These are phyloP conservation scores for Cotesia chilonis DNA, from an alignment of 1,140 invertebrate species.

Conservation along the genomic window DNA sequence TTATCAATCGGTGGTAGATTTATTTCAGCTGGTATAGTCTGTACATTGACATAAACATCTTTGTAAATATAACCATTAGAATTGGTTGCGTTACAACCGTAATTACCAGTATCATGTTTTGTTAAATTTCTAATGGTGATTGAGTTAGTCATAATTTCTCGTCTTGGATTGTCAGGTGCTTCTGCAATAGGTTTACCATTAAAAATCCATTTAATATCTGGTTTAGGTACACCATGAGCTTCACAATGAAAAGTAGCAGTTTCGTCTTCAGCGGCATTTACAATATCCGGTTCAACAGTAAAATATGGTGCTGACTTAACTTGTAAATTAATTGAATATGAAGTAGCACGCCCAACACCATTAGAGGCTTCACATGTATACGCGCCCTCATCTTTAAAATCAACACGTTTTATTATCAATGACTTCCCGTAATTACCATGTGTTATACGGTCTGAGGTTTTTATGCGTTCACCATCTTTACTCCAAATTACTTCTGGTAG, in stretches of 20 bases:
- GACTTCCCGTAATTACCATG: slow-evolving; percentile 93
- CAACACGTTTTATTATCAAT: slow-evolving; percentile 83
- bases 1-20: slow-evolving; percentile 81
- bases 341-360: slow-evolving; percentile 83
- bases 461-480: slow-evolving; percentile 77
- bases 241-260: slow-evolving; percentile 86
- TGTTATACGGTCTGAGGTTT: slow-evolving; percentile 77
- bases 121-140: slow-evolving; percentile 85
- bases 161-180: slow-evolving; percentile 77
- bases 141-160: slow-evolving; percentile 74
- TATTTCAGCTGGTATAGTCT: slow-evolving; percentile 91
- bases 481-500: slow-evolving; percentile 85
- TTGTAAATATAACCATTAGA: slow-evolving; percentile 97
- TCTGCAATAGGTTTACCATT: slow-evolving; percentile 90
- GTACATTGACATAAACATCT: slow-evolving; percentile 97
- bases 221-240: slow-evolving; percentile 87
- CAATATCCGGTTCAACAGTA: slow-evolving; percentile 87
- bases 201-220: slow-evolving; percentile 95
- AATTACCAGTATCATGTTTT: slow-evolving; percentile 95
- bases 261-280: slow-evolving; percentile 91
- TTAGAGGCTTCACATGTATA: slow-evolving; percentile 94
- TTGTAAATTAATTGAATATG: slow-evolving; percentile 83
- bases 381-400: slow-evolving; percentile 84
- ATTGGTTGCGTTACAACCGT: slow-evolving; percentile 98
- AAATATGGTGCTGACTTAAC: slow-evolving; percentile 92